Conservation (phyloP, 2,113 vertebrate genomes). For the Lagopus muta region DNA sequence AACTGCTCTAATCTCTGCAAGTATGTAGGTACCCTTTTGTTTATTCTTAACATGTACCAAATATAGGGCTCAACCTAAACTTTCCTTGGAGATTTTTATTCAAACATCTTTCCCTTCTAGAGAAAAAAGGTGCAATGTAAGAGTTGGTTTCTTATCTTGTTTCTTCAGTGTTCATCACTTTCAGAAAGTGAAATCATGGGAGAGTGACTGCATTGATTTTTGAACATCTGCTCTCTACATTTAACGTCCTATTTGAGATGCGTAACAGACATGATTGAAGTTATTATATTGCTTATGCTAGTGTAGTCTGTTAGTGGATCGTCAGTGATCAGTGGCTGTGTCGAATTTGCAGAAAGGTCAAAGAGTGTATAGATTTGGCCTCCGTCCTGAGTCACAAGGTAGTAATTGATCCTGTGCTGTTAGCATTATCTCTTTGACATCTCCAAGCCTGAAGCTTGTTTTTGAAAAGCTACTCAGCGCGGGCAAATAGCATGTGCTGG, state of each 20-base stretch:
- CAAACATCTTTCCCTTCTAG: not conserved
- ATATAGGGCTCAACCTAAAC: not conserved
- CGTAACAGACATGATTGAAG: not conserved
- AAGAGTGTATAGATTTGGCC: constrained; percentile 27
- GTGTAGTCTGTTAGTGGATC: not conserved
- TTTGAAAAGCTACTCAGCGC: constrained; percentile 21
- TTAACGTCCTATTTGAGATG: not conserved
- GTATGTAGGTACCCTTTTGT: not conserved
- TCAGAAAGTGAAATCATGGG: not conserved
- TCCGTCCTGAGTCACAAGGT: not conserved
- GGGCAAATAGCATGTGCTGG: constrained; percentile 2
- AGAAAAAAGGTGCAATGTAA: not conserved
- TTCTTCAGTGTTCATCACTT: not conserved
- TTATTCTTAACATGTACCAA: not conserved
- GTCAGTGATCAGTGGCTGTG: not conserved
- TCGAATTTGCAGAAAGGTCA: constrained; percentile 16
- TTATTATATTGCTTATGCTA: not conserved
- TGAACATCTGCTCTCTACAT: not conserved
- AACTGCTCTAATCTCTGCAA: not conserved
- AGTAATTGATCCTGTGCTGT: constrained; percentile 34
- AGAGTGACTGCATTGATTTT: not conserved
- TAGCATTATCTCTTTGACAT: constrained; percentile 6
- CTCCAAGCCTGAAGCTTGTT: not conserved
- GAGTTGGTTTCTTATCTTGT: not conserved
- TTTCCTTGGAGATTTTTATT: not conserved